A percentile compares a stretch with the other conserved stretches of the same genome.
Conservation (phyloP, 1,140 invertebrate species). For the Drosophila grimshawi region DNA sequence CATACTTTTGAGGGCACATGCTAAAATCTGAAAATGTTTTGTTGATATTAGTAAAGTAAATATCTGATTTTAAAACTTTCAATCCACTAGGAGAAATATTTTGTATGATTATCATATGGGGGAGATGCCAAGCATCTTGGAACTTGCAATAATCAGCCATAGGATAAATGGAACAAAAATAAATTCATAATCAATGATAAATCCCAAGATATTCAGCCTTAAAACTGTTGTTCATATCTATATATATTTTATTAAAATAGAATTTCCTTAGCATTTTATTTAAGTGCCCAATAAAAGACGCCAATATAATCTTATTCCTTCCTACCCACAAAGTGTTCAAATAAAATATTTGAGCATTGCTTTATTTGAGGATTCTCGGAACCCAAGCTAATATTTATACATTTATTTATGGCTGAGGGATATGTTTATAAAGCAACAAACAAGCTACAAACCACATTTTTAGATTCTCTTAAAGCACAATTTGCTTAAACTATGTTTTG, state of each 20-base stretch:
- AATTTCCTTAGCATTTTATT: too few species aligned
- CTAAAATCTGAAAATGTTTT: conserved; percentile 2
- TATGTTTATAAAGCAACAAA: not conserved
- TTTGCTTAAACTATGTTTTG: not conserved
- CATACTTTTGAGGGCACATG: conserved; percentile 20
- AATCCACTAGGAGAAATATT: not conserved
- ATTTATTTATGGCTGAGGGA: not conserved
- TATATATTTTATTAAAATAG: too few species aligned
- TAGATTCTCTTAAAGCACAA: not conserved
- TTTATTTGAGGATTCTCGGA: not conserved
- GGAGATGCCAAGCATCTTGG: too few species aligned
- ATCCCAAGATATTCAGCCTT: too few species aligned
- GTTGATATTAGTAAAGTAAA: not conserved
- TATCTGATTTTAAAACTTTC: not conserved
- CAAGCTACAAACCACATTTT: not conserved
- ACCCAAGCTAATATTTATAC: too few species aligned
- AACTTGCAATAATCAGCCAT: not conserved
- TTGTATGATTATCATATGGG: not conserved
- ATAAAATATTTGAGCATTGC: not conserved
- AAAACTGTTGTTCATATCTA: too few species aligned
- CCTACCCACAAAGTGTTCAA: too few species aligned
- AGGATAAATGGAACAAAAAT: too few species aligned
- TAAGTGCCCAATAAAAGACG: too few species aligned
- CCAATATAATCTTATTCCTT: too few species aligned
- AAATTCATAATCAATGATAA: too few species aligned